Evolutionary conservation across 1,140 invertebrate genomes (phyloP), one percentile per base, ranked within the genome.

Genomic region (Cotesia glomerata): DNA sequence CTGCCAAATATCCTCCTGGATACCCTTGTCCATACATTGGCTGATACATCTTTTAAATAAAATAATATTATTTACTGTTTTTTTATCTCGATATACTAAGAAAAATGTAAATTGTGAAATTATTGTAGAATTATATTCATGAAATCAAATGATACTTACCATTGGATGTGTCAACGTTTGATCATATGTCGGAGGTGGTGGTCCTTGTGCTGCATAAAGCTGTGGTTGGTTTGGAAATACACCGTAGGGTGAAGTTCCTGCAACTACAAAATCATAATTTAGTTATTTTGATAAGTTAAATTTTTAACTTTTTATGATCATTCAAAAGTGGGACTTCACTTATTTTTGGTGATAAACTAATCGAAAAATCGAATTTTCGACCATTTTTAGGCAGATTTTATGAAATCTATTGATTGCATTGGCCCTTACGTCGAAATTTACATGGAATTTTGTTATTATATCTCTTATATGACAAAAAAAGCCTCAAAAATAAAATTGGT

Each of bases 1-100:
- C 91, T 56, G 84, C 74, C 79, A 92, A 89, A 81, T 93, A 93
- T 56, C 90, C 90, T 26, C 85, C 85, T 8, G 92, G 91, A 85
- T 93, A 93, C 63, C 91, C 91, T 74, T 91, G 90, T 39, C 91
- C 90, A 77, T 92, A 92, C 90, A 92, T 92, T 11, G 91, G 91
- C 68, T 90, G 91, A 82, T 92, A 92, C 90, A 92, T 92, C 91
- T 92, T 80, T 52, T 32, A 32, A 9, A 39, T 2, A n/a, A 71
- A 63, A 13, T 35, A 26, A n/a, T 32, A 13, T 61, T 61, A 13
- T 61, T 34, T 61, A 32, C 39, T 63, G 35, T 58, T 69, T 69
- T 58, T 52, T 45, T 63, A 34, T 5, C 39, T 11, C 39, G 39
- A 45, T 45, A 45, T 45, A 45, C 16, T 67, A 56, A 54, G 52